These are phyloP conservation scores for Petromus typicus DNA, from an alignment of 2,113 vertebrate species.

Conservation along the genomic window DNA sequence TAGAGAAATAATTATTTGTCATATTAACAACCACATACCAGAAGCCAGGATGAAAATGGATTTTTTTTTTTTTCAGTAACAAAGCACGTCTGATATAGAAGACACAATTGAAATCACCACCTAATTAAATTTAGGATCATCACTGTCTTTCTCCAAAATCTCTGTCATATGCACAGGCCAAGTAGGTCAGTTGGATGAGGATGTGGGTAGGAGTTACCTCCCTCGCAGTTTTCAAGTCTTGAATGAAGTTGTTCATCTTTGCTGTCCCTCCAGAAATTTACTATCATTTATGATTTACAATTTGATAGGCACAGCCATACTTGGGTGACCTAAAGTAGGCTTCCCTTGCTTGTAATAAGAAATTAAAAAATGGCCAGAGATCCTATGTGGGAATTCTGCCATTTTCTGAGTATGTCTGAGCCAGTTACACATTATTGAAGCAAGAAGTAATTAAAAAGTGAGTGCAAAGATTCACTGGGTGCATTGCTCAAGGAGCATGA, in stretches of 20 bases:
- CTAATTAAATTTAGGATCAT: not conserved
- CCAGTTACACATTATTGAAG: not conserved
- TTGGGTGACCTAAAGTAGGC: not conserved
- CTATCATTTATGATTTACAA: not conserved
- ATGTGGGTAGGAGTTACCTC: not conserved
- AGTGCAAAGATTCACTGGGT: not conserved
- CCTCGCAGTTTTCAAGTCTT: not conserved
- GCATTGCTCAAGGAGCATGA: not conserved
- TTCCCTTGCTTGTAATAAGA: not conserved
- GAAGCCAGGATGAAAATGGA: not conserved
- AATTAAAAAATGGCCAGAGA: not conserved
- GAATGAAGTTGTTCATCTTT: not conserved
- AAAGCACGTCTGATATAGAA: not conserved
- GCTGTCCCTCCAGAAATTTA: not conserved
- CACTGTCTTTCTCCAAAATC: constrained; percentile 2
- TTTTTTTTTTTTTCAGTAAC: constrained; percentile 15
- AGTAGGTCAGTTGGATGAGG: not conserved
- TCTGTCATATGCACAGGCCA: not conserved
- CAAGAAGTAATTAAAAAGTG: not conserved
- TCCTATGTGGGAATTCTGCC: not conserved
- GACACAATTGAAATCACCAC: not conserved
- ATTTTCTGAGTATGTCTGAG: not conserved
- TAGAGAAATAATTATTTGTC: not conserved
- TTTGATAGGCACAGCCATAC: not conserved
- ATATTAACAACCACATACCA: not conserved